Evolutionary conservation across 2,888 invertebrate genomes (phyloP), one percentile per base, ranked within the genome.

Genomic region (Nemapogon koenigi): DNA sequence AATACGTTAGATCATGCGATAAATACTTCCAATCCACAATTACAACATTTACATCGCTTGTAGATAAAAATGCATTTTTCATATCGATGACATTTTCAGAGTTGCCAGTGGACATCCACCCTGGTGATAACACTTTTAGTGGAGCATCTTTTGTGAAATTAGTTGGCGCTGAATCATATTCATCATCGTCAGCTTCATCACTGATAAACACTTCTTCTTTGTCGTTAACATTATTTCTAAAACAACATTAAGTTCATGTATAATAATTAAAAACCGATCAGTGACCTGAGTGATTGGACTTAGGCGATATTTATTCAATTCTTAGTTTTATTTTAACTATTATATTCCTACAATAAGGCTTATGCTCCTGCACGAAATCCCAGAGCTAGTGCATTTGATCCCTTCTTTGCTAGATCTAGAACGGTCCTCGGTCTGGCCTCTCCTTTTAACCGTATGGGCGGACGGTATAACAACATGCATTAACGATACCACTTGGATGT

Each of bases 11-110:
- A 41, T 72, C 76, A 13, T 52, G 45, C 1, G 81, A 57, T 33
- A 78, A 40, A 43, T 67, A 59, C 31, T 59, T 54, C 80, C 82
- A 82, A 48, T 82, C 79, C 4, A 81, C 63, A 1, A 62, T 58
- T 36, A 82, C 67, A 1, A 84, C 72, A 46, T 84, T 83, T 4
- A 62, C 57, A 46, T 82, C 80, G 8, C 56, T 54, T 36, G 52
- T 57, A 19, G 52, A 46, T 30, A 83, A 47, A 43, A 78, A 64
- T 1, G 63, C 56, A 33, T 75, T 50, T 49, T 78, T 83, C 4
- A 83, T 71, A 16, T 50, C 43, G 27, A 70, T 59, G 27, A 81
- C 48, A 60, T 76, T 73, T 8, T 58, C 50, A 1, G 56, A 51
- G 14, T 56, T n/a, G 8, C 35, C 35, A 30, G 16, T 35, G 1